Evolutionary conservation across 1,140 invertebrate species (phyloP).

Genomic region (Acromyrmex charruanus): DNA sequence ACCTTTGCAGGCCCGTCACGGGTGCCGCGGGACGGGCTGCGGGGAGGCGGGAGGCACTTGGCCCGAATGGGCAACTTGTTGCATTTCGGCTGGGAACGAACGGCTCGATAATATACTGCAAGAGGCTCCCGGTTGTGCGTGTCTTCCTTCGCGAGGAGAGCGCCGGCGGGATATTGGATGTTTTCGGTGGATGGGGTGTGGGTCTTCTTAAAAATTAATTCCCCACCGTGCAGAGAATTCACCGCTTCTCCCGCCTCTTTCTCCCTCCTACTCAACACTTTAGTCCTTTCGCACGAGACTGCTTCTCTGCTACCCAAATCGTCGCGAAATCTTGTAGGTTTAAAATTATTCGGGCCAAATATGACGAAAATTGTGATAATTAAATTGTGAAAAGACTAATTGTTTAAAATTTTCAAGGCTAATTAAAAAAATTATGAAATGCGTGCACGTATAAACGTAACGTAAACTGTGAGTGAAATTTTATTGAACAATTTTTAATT

Average conservation of each 20-base stretch:
- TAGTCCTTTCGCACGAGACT: not conserved
- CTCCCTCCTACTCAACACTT: not conserved
- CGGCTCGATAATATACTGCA: slow-evolving; percentile 79
- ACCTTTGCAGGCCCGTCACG: slow-evolving; percentile 60
- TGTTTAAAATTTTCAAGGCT: not conserved
- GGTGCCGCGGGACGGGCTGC: slow-evolving; percentile 14
- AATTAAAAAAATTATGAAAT: not conserved
- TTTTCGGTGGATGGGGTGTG: slow-evolving; percentile 20
- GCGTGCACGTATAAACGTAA: not conserved
- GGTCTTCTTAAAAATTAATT: slow-evolving; percentile 58
- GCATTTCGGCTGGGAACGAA: slow-evolving; percentile 80
- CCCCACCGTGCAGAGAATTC: slow-evolving; percentile 18
- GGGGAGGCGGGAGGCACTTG: slow-evolving; percentile 69
- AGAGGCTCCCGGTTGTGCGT: slow-evolving; percentile 63
- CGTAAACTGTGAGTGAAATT: not conserved
- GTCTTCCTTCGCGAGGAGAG: slow-evolving; percentile 65
- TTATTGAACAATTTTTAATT: not conserved
- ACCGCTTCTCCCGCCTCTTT: not conserved
- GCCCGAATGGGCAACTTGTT: slow-evolving; percentile 85
- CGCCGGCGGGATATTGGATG: slow-evolving; percentile 56
- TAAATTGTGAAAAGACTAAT: not conserved
- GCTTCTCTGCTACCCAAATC: not conserved
- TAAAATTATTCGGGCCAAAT: not conserved
- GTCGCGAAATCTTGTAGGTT: not conserved
- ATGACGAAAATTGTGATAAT: not conserved